phyloP scores from a whole-genome alignment of 2,113 vertebrate species.

The Chionis minor region DNA sequence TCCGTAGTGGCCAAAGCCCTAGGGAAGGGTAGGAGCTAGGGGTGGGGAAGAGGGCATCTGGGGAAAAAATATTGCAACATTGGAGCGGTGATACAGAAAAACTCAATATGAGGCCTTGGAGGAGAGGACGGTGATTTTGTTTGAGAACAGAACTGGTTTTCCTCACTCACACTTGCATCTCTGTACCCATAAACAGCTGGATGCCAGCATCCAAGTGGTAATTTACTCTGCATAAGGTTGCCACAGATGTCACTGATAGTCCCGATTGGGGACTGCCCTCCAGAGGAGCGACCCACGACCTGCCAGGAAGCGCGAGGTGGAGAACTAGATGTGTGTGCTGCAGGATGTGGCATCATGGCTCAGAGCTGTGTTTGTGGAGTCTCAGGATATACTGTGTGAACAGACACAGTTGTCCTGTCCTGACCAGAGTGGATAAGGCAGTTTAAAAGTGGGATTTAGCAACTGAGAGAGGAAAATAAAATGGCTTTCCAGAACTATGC shows the following conservation, averaged over 20 bases:
- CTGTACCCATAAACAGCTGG: background rate
- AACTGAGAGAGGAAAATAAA: background rate
- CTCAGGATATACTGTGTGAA: background rate
- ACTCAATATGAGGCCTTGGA: background rate
- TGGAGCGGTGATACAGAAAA: background rate
- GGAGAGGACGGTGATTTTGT: background rate
- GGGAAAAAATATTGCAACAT: background rate
- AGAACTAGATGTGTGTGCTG: background rate
- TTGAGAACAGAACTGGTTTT: background rate
- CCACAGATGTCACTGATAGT: background rate
- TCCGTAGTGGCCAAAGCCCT: background rate
- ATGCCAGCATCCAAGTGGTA: background rate
- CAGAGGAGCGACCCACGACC: background rate
- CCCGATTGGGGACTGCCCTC: background rate
- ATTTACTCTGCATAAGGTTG: background rate
- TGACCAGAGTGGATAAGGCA: background rate
- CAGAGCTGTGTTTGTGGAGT: background rate
- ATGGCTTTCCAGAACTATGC: background rate
- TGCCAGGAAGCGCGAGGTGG: rapidly evolving
- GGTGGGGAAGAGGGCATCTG: rapidly evolving
- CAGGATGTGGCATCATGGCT: background rate
- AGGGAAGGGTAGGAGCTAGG: background rate
- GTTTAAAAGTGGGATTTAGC: background rate
- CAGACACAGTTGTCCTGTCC: background rate
- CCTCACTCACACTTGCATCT: background rate